Evolutionary conservation across 2,113 vertebrate genomes (phyloP), one percentile per base, ranked within the genome.

Genomic region (Phalacrocorax aristotelis): DNA sequence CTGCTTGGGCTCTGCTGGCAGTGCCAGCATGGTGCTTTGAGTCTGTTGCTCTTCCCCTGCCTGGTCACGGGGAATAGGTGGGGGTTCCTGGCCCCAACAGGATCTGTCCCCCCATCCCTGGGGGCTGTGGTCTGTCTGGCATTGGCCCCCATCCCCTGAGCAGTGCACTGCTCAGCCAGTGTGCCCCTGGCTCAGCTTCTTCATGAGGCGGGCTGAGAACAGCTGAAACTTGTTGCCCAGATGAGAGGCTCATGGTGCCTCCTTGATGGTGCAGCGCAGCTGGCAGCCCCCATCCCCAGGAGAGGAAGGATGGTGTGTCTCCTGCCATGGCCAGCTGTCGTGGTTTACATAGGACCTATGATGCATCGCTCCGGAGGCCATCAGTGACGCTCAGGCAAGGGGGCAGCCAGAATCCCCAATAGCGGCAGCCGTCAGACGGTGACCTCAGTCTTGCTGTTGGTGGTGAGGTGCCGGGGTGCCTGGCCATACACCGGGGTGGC

Each of bases 371-470:
- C 13, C 1, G 0, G 60, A 40, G 44, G 44, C 60, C 5, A 0
- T 29, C 68, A 2, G 78, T 20, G 4, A 0, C 1, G 9, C 46
- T 32, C 19, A 1, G 46, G 9, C 7, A 3, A 36, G 40, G 46
- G 29, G 66, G 14, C 48, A 25, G 58, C 51, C 69, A 40, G 4
- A 1, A 7, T 19, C 20, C 49, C 23, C 16, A 4, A 0, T 38
- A 49, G 58, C 1, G 5, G 40, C 1, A n/a, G 54, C 54, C 6
- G 54, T 99, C 98, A 99, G 96, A 99, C 99, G 2, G 99, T 99
- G 95, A 99, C 99, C 93, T 99, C 99, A 1, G 99, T 98, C 98
- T 99, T 99, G 98, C 99, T 99, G 98, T 99, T 99, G 92, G 99
- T 99, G 97, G 98, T 95, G 75, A 99, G 98, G 85, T 99, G 99